These are phyloP conservation scores for Drosophila santomea DNA, from an alignment of 1,140 invertebrate species.

Conservation along the genomic window DNA sequence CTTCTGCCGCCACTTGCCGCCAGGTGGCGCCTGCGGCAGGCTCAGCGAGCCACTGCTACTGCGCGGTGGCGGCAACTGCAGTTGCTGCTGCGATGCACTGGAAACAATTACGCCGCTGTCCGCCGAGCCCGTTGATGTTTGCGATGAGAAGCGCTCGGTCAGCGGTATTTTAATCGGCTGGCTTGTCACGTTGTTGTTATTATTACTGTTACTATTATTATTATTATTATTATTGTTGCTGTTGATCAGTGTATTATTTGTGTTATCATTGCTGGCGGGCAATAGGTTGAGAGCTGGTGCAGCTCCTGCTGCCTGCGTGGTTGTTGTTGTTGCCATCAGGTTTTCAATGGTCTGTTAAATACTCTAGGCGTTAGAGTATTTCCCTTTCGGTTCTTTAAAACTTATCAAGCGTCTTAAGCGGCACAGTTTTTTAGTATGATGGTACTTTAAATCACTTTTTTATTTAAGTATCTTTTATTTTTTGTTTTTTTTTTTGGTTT, in stretches of 20 bases:
- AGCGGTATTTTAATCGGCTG: constrained; percentile 77
- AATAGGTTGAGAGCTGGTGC: constrained; percentile 44
- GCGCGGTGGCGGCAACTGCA: constrained; percentile 68
- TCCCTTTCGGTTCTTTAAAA: not conserved
- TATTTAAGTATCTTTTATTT: constrained; percentile 9
- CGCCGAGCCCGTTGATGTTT: constrained; percentile 79
- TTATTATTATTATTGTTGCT: constrained; percentile 9
- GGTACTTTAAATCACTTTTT: constrained; percentile 2
- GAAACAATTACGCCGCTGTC: constrained; percentile 74
- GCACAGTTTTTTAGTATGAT: constrained; percentile 1
- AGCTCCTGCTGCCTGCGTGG: constrained; percentile 55
- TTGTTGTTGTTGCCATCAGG: constrained; percentile 79
- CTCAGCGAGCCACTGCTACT: constrained; percentile 77
- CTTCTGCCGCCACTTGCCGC: constrained; percentile 64
- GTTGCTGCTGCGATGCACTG: constrained; percentile 56
- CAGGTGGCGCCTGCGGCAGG: constrained; percentile 58
- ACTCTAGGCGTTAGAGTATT: constrained; percentile 26
- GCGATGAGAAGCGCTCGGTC: constrained; percentile 72
- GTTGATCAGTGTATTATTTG: constrained; percentile 11
- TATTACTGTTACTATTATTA: constrained; percentile 5
- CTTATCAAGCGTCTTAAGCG: not conserved
- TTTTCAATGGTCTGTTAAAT: constrained; percentile 50
- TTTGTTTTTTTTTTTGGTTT: constrained; percentile 19
- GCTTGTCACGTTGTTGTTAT: constrained; percentile 40
- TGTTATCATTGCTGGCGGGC: constrained; percentile 22